Evolutionary conservation across 1,140 invertebrate species (phyloP).

Genomic region (Drosophila murphyi): DNA sequence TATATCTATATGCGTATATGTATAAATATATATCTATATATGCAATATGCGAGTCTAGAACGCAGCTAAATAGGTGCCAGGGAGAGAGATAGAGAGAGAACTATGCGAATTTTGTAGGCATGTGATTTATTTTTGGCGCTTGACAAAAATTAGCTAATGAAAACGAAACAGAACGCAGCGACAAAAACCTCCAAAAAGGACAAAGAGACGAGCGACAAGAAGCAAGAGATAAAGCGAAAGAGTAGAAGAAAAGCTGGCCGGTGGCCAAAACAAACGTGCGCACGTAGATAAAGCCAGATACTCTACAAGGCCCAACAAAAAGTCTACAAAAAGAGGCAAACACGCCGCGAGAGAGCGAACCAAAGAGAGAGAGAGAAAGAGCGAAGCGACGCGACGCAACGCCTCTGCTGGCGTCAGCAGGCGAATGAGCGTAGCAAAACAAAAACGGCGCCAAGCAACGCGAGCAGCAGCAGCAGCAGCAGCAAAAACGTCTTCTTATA

Average conservation of each 20-base stretch:
- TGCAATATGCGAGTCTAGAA: neutral
- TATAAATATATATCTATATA: neutral
- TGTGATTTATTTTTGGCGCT: constrained; percentile 60
- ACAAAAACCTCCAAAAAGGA: constrained; percentile 25
- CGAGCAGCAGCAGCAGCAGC: constrained; percentile 3
- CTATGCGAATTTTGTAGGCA: constrained; percentile 28
- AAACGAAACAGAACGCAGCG: constrained; percentile 21
- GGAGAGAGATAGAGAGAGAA: neutral
- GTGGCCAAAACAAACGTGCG: constrained; percentile 41
- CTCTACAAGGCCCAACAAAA: constrained; percentile 24
- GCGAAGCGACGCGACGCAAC: neutral
- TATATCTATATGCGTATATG: neutral
- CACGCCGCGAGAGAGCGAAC: neutral
- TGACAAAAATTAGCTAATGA: constrained; percentile 26
- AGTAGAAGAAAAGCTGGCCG: constrained; percentile 14
- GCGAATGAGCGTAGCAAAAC: constrained; percentile 37
- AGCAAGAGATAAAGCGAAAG: neutral
- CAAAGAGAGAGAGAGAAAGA: constrained; percentile 7
- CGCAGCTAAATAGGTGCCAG: neutral
- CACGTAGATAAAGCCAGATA: constrained; percentile 26
- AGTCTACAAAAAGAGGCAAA: constrained; percentile 31
- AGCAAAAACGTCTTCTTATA: constrained; percentile 29
- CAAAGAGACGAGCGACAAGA: constrained; percentile 19
- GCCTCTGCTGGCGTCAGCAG: constrained; percentile 20
- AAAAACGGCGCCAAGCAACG: constrained; percentile 18